These are phyloP conservation scores for Astyanax mexicanus DNA, from an alignment of 2,797 vertebrate species.

Conservation along the genomic window DNA sequence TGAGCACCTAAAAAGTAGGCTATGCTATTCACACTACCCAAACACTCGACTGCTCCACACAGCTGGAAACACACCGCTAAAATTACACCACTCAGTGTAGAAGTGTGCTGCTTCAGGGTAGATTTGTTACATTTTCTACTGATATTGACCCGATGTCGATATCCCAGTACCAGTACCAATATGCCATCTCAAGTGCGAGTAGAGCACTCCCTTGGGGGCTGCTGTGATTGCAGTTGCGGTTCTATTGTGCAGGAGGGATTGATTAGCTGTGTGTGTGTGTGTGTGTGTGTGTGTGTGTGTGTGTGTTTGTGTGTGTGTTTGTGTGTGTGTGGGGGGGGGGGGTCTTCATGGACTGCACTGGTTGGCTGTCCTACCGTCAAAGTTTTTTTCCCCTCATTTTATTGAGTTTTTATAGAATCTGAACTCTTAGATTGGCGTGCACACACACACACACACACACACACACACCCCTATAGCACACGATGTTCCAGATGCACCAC, in stretches of 20 bases:
- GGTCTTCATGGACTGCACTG: slow-evolving; percentile 74
- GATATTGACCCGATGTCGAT: no score
- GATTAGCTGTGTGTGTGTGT: neutral
- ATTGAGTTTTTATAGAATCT: slow-evolving; percentile 51
- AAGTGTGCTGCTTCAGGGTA: no score
- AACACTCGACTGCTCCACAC: no score
- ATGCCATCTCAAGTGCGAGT: no score
- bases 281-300: neutral
- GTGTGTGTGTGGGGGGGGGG: slow-evolving; percentile 65
- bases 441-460: neutral
- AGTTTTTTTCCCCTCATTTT: slow-evolving; percentile 73
- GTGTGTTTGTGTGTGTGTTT: slow-evolving; percentile 51
- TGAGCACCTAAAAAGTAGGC: no score
- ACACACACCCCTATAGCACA: neutral
- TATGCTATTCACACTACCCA: no score
- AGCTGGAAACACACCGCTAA: no score
- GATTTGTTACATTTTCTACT: no score
- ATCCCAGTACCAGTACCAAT: no score
- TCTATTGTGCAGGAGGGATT: slow-evolving; percentile 13
- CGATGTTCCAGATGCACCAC: slow-evolving; percentile 5
- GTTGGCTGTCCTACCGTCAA: slow-evolving; percentile 72
- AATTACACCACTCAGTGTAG: no score
- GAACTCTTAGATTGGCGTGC: neutral
- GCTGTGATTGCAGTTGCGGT: neutral
- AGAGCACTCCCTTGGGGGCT: slow-evolving; percentile 7